These are phyloP conservation scores for Drosophila neoperkinsi DNA, from an alignment of 2,888 invertebrate species.

Conservation along the genomic window DNA sequence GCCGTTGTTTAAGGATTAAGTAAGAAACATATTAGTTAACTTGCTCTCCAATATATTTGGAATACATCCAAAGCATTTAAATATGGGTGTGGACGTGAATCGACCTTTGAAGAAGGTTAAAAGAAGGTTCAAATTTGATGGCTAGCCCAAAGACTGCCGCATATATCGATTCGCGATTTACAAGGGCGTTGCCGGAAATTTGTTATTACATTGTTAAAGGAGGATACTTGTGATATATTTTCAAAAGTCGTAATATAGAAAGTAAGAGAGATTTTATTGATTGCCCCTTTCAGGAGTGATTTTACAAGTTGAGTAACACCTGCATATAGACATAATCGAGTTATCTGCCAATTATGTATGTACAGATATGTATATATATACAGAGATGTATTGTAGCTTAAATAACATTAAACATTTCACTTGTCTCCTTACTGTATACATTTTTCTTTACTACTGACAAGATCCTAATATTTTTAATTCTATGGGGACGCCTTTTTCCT, in stretches of 20 bases:
- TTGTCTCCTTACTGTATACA: background rate
- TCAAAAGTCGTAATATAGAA: background rate
- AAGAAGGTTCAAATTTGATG: background rate
- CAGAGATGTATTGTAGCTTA: background rate
- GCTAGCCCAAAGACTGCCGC: background rate
- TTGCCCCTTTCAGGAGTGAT: background rate
- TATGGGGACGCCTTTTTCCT: accelerated
- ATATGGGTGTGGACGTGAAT: background rate
- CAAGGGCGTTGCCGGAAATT: background rate
- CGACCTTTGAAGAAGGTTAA: background rate
- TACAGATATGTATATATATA: background rate
- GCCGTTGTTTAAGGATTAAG: too few relatives aligned
- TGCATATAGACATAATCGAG: background rate
- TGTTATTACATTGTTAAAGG: background rate
- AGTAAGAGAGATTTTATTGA: too few relatives aligned
- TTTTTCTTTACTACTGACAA: background rate
- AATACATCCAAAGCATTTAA: background rate
- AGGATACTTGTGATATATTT: background rate
- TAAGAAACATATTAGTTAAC: background rate
- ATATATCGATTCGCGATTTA: background rate
- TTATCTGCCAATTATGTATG: background rate
- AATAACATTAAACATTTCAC: background rate
- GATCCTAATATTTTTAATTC: background rate
- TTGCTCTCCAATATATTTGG: background rate
- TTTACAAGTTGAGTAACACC: background rate